Evolutionary conservation across 2,113 vertebrate genomes (phyloP).

Genomic region (Ivindomyrus marchei): DNA sequence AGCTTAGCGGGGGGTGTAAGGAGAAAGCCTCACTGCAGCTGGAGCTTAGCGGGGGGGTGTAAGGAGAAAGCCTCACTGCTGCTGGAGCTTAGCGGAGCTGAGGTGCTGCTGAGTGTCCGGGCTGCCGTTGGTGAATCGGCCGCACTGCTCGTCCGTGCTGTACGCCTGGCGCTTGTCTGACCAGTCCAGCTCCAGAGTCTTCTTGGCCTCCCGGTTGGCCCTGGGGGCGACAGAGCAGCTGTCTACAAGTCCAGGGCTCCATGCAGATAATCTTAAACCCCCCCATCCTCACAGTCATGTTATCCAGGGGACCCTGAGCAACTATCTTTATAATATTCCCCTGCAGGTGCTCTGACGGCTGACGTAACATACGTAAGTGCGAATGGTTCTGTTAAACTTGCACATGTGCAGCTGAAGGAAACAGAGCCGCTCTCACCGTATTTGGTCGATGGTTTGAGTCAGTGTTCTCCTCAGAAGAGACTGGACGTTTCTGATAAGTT

Average conservation of each 20-base stretch:
- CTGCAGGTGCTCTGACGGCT: neutral
- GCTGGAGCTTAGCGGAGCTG: conserved; percentile 62
- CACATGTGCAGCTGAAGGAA: neutral
- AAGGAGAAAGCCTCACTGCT: conserved; percentile 62
- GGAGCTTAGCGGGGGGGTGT: conserved; percentile 49
- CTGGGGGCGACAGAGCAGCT: conserved; percentile 47
- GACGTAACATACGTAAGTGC: neutral
- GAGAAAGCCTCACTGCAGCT: conserved; percentile 69
- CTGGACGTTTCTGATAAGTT: conserved; percentile 78
- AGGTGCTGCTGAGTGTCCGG: conserved; percentile 63
- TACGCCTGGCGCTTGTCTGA: conserved; percentile 79
- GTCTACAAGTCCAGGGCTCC: neutral
- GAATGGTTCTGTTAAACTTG: neutral
- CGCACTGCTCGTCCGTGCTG: conserved; percentile 63
- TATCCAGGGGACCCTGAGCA: neutral
- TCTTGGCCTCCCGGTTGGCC: conserved; percentile 69
- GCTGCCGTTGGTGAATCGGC: conserved; percentile 62
- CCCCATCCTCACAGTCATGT: neutral
- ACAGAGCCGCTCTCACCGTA: conserved; percentile 59
- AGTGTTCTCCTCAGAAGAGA: conserved; percentile 80
- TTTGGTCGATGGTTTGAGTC: conserved; percentile 71
- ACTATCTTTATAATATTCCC: neutral
- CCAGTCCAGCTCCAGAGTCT: conserved; percentile 76
- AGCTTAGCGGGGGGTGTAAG: conserved; percentile 48
- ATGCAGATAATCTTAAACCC: neutral